Base-by-base conservation (phyloP, 2,888 invertebrate genomes). In the Sphinx pinastri region DNA sequence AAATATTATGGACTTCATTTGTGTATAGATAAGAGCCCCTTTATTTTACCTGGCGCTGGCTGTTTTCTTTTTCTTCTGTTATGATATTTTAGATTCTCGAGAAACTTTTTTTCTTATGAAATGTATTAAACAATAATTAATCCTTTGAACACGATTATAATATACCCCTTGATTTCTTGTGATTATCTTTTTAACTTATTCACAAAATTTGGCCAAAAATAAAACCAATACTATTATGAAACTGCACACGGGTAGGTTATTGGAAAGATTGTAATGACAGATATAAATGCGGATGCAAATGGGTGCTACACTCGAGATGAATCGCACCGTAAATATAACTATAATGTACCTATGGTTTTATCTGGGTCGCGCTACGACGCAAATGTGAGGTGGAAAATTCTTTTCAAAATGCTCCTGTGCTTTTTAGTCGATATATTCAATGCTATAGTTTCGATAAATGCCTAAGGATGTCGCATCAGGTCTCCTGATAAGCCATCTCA, bases 331-430 rank as follows among this genome's bases (percentile, higher is more conserved):
- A 59, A 68, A 72, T 74, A 74, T 74, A 72, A 25, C 70, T 71
- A 63, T 71, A 70, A 59, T 52, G 63, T 71, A 76, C 54, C 73
- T 72, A 68, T 71, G 67, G 68, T 14, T 69, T 63, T 71, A 78
- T 73, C 73, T 78, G 51, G 77, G 78, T 78, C 77, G 75, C 71
- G 70, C 72, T 47, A 73, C 74, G 69, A 70, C 76, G 69, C 68
- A 74, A 76, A 75, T 75, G 70, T 70, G 60, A 68, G 70, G 68
- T 76, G 69, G 73, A 74, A 73, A 72, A 69, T 70, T 58, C 52
- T 55, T 51, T 66, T 19, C 47, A 47, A 63, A 63, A 63, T 19
- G 47, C 19, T 68, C 49, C 14, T 8, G 57, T 47, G 19, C 14
- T 49, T 63, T 49, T 47, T 11, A 47, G 12, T 47, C 60, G 16